Percentiles rank a stretch among this genome's conserved stretches.
Evolutionary conservation across 1,140 invertebrate species (phyloP).

Genomic region (Drosophila parvula): DNA sequence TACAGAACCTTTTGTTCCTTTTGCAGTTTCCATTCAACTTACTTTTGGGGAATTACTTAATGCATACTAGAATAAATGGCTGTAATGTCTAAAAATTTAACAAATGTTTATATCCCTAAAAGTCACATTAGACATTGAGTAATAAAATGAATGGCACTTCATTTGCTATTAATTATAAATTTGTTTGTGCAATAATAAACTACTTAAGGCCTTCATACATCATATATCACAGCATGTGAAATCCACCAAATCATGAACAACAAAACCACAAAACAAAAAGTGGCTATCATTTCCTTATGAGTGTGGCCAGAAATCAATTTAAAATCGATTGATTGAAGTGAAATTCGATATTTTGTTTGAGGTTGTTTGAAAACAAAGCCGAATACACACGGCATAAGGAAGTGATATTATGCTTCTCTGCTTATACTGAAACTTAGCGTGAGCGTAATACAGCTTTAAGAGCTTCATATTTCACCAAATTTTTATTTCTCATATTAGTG

Average conservation of each 20-base stretch:
- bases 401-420: neutral
- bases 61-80: too few species aligned
- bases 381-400: neutral
- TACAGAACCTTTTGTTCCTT: too few species aligned
- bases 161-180: neutral
- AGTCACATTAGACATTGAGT: too few species aligned
- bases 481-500: neutral
- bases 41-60: too few species aligned
- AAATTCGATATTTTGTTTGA: conserved; percentile 4
- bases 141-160: too few species aligned
- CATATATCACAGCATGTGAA: neutral
- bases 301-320: neutral
- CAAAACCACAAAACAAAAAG: conserved; percentile 7
- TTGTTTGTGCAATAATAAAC: neutral
- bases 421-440: too few species aligned
- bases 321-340: neutral
- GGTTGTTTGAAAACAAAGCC: conserved; percentile 2
- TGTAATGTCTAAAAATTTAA: too few species aligned
- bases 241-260: neutral
- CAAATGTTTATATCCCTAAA: too few species aligned
- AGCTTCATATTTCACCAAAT: conserved; percentile 3
- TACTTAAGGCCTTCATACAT: neutral
- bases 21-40: too few species aligned
- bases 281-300: neutral
- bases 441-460: neutral